A percentile compares a stretch with the other conserved stretches of the same genome.
Conservation (phyloP, 1,140 invertebrate species). For the Nixonia krombeini region DNA sequence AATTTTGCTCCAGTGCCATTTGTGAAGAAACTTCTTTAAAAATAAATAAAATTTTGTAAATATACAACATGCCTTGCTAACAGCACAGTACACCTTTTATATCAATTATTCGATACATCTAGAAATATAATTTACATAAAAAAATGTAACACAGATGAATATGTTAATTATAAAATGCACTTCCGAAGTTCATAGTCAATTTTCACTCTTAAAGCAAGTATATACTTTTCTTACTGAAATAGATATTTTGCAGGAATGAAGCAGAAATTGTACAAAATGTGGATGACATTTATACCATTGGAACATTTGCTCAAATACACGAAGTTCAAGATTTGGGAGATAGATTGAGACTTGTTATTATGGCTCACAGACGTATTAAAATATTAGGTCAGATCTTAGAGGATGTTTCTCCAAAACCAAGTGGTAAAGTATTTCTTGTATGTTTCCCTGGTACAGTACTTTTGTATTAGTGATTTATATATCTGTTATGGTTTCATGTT, state of each 20-base stretch:
- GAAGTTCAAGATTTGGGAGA: conserved; percentile 97
- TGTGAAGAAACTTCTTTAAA: too few relatives aligned
- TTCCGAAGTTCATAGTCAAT: too few relatives aligned
- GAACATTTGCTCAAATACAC: conserved; percentile 98
- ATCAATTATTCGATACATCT: too few relatives aligned
- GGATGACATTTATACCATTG: conserved; percentile 91
- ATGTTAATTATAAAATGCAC: too few relatives aligned
- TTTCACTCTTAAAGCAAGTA: too few relatives aligned
- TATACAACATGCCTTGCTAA: too few relatives aligned
- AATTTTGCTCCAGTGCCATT: too few relatives aligned
- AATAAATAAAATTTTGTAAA: too few relatives aligned
- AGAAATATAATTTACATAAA: too few relatives aligned
- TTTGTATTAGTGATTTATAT: conserved; percentile 10
- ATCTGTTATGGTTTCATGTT: not conserved
- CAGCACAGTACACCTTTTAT: too few relatives aligned
- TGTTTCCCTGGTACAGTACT: too few relatives aligned
- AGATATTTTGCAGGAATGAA: conserved; percentile 76
- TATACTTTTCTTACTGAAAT: not conserved
- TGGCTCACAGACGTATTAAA: conserved; percentile 92
- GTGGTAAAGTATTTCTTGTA: conserved; percentile 65
- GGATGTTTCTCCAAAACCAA: conserved; percentile 74
- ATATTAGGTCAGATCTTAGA: conserved; percentile 84
- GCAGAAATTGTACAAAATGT: conserved; percentile 89
- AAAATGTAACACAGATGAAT: too few relatives aligned
- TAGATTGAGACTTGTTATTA: conserved; percentile 91